A percentile compares a stretch with the other conserved stretches of the same genome.
Evolutionary conservation across 2,888 invertebrate genomes (phyloP).

Genomic region (Microplitis manilae): DNA sequence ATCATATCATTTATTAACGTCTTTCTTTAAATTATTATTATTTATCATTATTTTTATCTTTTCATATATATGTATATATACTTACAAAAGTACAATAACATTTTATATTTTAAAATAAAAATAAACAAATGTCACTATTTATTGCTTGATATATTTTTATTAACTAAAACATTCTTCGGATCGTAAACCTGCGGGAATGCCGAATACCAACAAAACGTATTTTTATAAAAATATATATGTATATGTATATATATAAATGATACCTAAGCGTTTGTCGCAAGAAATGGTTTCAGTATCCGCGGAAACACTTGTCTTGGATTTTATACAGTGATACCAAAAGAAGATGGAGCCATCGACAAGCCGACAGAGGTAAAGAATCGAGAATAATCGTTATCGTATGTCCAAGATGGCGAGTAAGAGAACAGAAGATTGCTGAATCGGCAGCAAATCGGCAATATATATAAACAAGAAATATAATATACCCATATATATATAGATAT

Average conservation of each 20-base stretch:
- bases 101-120: not conserved
- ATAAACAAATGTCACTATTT: not conserved
- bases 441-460: not conserved
- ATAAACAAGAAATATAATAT: slow-evolving; percentile 1
- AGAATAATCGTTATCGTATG: slow-evolving; percentile 24
- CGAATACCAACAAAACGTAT: too few relatives aligned
- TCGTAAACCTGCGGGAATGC: too few relatives aligned
- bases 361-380: slow-evolving; percentile 37
- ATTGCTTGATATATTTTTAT: not conserved
- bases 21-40: slow-evolving; percentile 12
- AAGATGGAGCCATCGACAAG: slow-evolving; percentile 47
- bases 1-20: slow-evolving; percentile 33
- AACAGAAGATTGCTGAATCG: slow-evolving; percentile 12
- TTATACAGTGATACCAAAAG: slow-evolving; percentile 34
- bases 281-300: slow-evolving; percentile 27
- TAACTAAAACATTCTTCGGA: not conserved
- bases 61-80: not conserved
- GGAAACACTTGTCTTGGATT: slow-evolving; percentile 32
- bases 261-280: not conserved
- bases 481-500: slow-evolving; percentile 17
- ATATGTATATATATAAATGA: not conserved
- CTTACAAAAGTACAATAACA: not conserved
- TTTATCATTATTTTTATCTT: slow-evolving; percentile 25
- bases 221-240: too few relatives aligned
- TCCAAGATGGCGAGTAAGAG: slow-evolving; percentile 13